These are phyloP conservation scores for Halcyon senegalensis DNA, from an alignment of 2,113 vertebrate genomes.

Conservation along the genomic window DNA sequence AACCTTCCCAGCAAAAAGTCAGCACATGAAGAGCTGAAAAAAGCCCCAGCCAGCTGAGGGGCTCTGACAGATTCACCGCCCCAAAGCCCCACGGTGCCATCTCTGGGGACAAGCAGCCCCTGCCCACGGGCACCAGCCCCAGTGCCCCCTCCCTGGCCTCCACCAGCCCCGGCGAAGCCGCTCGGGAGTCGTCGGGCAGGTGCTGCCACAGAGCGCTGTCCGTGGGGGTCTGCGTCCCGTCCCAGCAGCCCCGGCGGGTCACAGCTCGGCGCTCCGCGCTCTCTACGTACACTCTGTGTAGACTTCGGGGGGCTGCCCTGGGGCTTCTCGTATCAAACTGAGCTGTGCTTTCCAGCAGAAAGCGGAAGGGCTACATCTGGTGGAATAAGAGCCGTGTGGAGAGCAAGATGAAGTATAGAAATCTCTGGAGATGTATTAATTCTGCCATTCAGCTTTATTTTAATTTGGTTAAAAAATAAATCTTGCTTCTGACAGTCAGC, in stretches of 20 bases:
- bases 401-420: not conserved
- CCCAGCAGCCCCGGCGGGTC: no score
- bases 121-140: not conserved
- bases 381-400: not conserved
- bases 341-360: not conserved
- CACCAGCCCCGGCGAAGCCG: not conserved
- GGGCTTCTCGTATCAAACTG: not conserved
- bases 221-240: no score
- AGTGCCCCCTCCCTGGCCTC: not conserved
- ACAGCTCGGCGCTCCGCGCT: no score
- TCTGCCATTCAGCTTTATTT: constrained; percentile 33
- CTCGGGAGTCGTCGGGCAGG: not conserved
- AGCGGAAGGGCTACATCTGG: not conserved
- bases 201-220: accelerated
- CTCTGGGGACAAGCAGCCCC: not conserved
- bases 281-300: no score
- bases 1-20: not conserved
- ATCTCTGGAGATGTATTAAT: not conserved
- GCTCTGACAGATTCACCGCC: not conserved
- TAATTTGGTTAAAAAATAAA: not conserved
- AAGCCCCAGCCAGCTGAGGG: not conserved
- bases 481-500: not conserved
- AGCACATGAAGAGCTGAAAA: not conserved
- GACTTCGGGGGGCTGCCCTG: not conserved
- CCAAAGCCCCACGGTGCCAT: accelerated